Evolutionary conservation across 2,888 invertebrate species (phyloP), one percentile per base, ranked within the genome.

Genomic region (Tetramorium bicarinatum): DNA sequence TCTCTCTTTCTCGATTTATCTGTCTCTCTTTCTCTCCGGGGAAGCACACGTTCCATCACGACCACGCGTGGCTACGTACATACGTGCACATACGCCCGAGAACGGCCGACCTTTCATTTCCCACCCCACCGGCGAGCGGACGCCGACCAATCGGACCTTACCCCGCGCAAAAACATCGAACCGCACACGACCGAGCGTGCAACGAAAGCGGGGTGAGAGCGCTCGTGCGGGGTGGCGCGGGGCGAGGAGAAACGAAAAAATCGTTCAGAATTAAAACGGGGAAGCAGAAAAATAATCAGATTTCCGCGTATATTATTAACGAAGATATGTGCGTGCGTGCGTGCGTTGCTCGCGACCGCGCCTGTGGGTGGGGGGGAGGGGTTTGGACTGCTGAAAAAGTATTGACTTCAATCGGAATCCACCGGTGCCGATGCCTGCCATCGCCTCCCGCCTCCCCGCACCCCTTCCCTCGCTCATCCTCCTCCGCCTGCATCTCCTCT

Each of bases 201-300:
- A 74, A 66, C 81, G 82, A 74, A 82, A 54, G 59, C 67, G 69
- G 84, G 74, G 56, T 61, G 76, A 79, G 61, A 25, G 71, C 41
- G 59, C 59, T 76, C 61, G 61, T 47, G 71, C 72, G 83, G 59
- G 52, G 34, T 21, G 83, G 66, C 18, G 62, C 82, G 85, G 76
- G 82, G 79, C 52, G 66, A 71, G 80, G 74, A 81, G 87, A 86
- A 80, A 80, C 79, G 79, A 90, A 91, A 92, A 91, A 92, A 92
- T 92, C 91, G 92, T 92, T 92, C 90, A 90, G 93, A 94, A 94
- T 94, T 93, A 94, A 94, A 94, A 93, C 92, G 91, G 91, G 87
- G 91, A 91, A 91, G 92, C 91, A 93, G 93, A 94, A 94, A 94
- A 94, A 94, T 94, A 94, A 94, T 94, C 93, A 94, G 94, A 93